Evolutionary conservation across 2,113 vertebrate species (phyloP), one percentile per base, ranked within the genome.

Genomic region (Cyprinodon brontotheroides): DNA sequence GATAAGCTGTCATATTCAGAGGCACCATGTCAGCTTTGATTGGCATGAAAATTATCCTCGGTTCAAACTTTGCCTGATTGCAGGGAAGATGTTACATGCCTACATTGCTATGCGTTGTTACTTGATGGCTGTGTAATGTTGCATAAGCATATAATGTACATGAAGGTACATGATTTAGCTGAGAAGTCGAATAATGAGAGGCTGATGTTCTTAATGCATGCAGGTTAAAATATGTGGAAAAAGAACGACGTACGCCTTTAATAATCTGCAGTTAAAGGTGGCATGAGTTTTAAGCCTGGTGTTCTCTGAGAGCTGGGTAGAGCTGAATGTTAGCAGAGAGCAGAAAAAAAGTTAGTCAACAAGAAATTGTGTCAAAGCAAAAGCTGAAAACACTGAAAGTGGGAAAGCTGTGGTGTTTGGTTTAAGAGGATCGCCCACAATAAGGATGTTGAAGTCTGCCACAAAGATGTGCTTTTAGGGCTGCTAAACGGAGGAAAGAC

Each of bases 181-280:
- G 75, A 75, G 38, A 74, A 65, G 82, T 78, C 57, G 0, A 77
- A 61, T 85, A 72, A 78, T 71, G 71, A 82, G 67, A 72, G 53
- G 17, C 59, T 67, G 61, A 82, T 39, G 61, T 78, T 63, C 81
- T 81, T 78, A 67, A 90, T 84, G 83, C 86, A 90, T 85, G 88
- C 64, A 72, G 86, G 75, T 87, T 66, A 78, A 71, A 61, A 70
- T 84, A 75, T 86, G 75, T 74, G 77, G 89, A 92, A 91, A 83
- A 87, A 85, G 83, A 92, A 83, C 69, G 14, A 74, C 0, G 2
- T 70, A 76, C 83, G 80, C 86, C 82, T 90, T 29, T 89, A 86
- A 76, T 61, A 65, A 86, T 88, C 79, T 86, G 81, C 80, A 71
- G 57, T 66, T n/a, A 39, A 74, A 73, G 75, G 74, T 84, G 73